Conservation (phyloP, 2,113 vertebrate genomes). For the Furnarius figulus region DNA sequence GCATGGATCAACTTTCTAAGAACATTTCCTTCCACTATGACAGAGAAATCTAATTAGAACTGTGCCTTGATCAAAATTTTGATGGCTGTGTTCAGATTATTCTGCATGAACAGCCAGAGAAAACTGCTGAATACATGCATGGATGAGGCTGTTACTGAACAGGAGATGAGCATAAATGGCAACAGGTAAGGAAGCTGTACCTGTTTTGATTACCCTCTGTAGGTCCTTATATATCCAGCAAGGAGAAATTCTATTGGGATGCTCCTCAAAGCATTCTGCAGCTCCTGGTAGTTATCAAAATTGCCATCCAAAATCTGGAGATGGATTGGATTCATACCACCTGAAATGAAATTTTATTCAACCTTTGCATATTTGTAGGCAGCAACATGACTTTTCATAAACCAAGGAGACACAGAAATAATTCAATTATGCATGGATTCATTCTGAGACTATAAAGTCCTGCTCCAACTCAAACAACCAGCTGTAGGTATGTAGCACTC, state of each 20-base stretch:
- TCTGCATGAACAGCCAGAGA: neutral
- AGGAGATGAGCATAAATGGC: neutral
- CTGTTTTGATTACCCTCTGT: neutral
- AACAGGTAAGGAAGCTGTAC: neutral
- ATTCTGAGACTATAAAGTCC: neutral
- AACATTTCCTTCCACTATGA: neutral
- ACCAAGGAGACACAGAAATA: neutral
- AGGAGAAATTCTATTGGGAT: neutral
- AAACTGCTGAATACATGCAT: neutral
- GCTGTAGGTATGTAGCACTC: fast-evolving
- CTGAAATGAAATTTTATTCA: neutral
- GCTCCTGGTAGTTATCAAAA: neutral
- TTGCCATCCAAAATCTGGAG: neutral
- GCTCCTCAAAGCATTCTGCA: neutral
- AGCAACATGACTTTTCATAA: neutral
- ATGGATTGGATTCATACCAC: neutral
- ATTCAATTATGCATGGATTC: neutral
- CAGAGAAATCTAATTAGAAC: neutral
- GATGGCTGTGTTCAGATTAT: neutral
- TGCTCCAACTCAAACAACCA: neutral
- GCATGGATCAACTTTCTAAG: neutral
- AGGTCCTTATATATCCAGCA: neutral
- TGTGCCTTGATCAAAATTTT: neutral
- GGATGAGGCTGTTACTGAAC: neutral
- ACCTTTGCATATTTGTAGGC: neutral